Percentiles rank a stretch among this genome's conserved stretches.
phyloP scores from a whole-genome alignment of 2,888 invertebrate genomes.

The Lamellibrachia satsuma region DNA sequence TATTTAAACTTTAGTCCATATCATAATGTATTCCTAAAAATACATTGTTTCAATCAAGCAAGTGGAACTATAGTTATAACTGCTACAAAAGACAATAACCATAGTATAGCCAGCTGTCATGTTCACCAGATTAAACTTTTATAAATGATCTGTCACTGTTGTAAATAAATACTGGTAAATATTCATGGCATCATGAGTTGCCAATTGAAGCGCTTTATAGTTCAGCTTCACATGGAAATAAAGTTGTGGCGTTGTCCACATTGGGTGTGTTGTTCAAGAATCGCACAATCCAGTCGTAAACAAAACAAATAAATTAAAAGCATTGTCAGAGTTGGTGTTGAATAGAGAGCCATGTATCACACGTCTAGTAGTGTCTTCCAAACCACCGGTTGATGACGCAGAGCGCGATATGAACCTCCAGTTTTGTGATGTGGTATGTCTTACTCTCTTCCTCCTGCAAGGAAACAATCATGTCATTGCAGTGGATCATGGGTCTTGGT shows the following conservation, averaged over 20 bases:
- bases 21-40: too few relatives aligned
- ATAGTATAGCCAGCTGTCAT: too few relatives aligned
- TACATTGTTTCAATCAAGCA: too few relatives aligned
- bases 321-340: neutral
- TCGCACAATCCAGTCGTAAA: neutral
- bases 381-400: neutral
- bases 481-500: neutral
- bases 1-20: neutral
- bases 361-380: neutral
- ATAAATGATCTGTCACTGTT: neutral
- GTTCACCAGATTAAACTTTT: neutral
- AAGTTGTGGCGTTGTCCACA: neutral
- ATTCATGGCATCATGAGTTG: neutral
- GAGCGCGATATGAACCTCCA: neutral
- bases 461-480: neutral
- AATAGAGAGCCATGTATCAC: neutral
- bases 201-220: neutral
- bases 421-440: neutral
- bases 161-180: neutral
- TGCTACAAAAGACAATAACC: too few relatives aligned
- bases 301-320: neutral
- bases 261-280: neutral
- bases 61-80: too few relatives aligned
- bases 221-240: neutral
- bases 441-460: neutral